phyloP scores from a whole-genome alignment of 2,888 invertebrate genomes.

The Chalcis sispes region DNA sequence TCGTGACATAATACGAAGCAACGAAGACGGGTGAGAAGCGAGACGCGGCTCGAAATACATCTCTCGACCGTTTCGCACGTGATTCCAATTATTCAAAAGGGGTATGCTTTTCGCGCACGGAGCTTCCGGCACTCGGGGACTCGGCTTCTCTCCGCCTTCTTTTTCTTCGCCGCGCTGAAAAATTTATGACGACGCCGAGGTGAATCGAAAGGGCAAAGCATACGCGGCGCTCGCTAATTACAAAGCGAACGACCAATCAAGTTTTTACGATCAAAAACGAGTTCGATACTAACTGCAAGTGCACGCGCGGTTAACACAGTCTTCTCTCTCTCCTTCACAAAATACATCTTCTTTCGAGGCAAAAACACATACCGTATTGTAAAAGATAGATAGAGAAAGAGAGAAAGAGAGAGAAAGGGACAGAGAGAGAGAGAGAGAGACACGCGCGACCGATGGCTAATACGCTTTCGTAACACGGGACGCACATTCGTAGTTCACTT shows the following conservation, averaged over 20 bases:
- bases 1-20: conserved; percentile 27
- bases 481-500: background rate
- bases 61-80: conserved; percentile 15
- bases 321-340: background rate
- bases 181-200: conserved; percentile 16
- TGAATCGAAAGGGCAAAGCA: background rate
- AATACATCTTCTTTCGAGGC: conserved; percentile 18
- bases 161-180: conserved; percentile 12
- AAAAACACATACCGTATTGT: background rate
- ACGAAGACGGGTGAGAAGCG: too few relatives aligned
- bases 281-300: background rate
- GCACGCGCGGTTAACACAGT: background rate
- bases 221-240: background rate
- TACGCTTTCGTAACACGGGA: conserved; percentile 16
- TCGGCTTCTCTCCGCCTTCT: background rate
- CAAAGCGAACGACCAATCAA: conserved; percentile 12
- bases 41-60: conserved; percentile 17
- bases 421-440: too few relatives aligned
- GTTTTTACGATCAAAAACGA: background rate
- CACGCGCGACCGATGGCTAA: conserved; percentile 2
- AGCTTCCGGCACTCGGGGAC: background rate
- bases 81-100: conserved; percentile 50
- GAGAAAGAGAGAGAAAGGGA: too few relatives aligned
- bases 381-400: background rate
- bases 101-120: conserved; percentile 3